These are phyloP conservation scores for Oryzias curvinotus DNA, from an alignment of 2,113 vertebrate species.

Conservation along the genomic window DNA sequence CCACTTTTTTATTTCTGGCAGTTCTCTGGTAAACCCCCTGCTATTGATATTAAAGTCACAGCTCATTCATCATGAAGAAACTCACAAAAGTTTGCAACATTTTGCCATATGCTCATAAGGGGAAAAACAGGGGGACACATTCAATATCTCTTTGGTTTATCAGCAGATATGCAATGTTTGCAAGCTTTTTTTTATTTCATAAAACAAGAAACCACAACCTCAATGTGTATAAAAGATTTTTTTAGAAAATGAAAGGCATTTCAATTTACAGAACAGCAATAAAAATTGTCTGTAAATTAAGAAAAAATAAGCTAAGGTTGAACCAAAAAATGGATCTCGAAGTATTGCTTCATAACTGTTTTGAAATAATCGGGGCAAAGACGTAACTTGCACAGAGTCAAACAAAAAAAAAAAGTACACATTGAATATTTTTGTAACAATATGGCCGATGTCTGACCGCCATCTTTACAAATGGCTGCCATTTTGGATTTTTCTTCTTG, in stretches of 20 bases:
- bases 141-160: slow-evolving; percentile 47
- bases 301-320: no score
- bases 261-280: slow-evolving; percentile 7
- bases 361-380: no score
- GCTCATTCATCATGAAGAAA: slow-evolving; percentile 58
- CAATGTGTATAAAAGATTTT: slow-evolving; percentile 4
- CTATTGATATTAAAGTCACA: slow-evolving; percentile 47
- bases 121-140: slow-evolving; percentile 18
- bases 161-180: slow-evolving; percentile 54
- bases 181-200: slow-evolving; percentile 42
- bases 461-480: no score
- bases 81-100: slow-evolving; percentile 45
- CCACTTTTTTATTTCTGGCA: slow-evolving; percentile 8
- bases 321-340: no score
- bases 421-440: no score
- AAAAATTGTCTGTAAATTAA: no score
- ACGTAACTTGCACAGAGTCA: no score
- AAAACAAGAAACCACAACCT: slow-evolving; percentile 39
- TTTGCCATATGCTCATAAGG: slow-evolving; percentile 52
- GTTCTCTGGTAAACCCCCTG: slow-evolving; percentile 5
- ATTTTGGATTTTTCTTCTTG: no score
- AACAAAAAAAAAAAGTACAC: no score
- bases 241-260: slow-evolving; percentile 26
- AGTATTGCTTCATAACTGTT: no score
- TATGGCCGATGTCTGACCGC: no score